Conservation (phyloP, 2,113 vertebrate genomes). For the Oryzias melastigma region DNA sequence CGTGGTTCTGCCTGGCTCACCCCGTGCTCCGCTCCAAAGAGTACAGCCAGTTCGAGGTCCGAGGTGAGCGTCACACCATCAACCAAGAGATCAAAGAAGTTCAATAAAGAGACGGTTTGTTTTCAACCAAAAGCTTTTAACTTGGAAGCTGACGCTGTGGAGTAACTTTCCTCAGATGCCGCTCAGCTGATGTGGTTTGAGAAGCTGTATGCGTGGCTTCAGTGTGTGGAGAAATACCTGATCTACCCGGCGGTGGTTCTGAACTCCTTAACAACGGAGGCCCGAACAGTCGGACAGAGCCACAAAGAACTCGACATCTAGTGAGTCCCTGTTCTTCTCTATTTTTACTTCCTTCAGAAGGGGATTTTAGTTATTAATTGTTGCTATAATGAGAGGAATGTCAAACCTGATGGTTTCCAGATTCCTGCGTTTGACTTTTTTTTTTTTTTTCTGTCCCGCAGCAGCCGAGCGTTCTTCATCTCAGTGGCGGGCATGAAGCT, state of each 20-base stretch:
- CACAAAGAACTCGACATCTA: conserved; percentile 86
- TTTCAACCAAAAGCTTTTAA: too few species aligned
- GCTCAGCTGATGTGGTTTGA: conserved; percentile 94
- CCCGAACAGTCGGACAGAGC: conserved; percentile 79
- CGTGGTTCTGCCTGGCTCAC: conserved; percentile 91
- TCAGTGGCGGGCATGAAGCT: conserved; percentile 89
- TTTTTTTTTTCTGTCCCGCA: conserved; percentile 32
- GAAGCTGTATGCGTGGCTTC: conserved; percentile 88
- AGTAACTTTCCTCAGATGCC: conserved; percentile 72
- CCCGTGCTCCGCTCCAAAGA: conserved; percentile 87
- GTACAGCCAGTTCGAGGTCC: conserved; percentile 92
- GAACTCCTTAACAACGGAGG: conserved; percentile 86
- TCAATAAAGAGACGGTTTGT: too few species aligned
- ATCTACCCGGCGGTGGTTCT: conserved; percentile 90
- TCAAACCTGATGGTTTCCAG: neutral
- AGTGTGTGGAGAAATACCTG: conserved; percentile 89
- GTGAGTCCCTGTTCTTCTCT: conserved; percentile 67
- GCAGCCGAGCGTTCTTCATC: conserved; percentile 86
- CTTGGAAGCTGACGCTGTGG: too few species aligned
- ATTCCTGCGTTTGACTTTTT: neutral
- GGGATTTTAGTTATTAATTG: too few species aligned
- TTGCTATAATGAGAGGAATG: neutral
- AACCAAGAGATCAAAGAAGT: too few species aligned
- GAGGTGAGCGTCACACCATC: conserved; percentile 75
- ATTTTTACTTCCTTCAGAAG: neutral